phyloP scores from a whole-genome alignment of 2,888 invertebrate genomes.

The Ophion ventricosus region DNA sequence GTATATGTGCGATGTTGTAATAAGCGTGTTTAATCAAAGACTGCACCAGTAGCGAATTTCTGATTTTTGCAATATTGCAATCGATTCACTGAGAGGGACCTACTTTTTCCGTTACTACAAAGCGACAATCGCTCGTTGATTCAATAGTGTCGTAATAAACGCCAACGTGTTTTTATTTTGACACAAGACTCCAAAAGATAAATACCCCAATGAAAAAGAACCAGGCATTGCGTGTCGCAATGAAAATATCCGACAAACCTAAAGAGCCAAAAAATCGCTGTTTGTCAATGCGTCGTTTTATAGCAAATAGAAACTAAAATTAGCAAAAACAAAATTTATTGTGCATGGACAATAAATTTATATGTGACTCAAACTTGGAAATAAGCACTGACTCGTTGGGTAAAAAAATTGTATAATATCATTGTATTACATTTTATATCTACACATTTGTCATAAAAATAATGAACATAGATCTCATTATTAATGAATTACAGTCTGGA shows the following conservation, averaged over 20 bases:
- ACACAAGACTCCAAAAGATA: not conserved
- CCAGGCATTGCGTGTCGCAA: not conserved
- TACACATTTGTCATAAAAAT: not conserved
- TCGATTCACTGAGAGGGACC: conserved; percentile 58
- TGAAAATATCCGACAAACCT: not conserved
- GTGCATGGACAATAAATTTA: not conserved
- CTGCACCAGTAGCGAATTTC: conserved; percentile 65
- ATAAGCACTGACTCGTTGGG: not conserved
- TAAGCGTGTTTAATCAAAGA: conserved; percentile 47
- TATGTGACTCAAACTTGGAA: not conserved
- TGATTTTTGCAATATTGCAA: conserved; percentile 59
- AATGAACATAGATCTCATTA: not conserved
- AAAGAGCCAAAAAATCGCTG: not conserved
- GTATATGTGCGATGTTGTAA: conserved; percentile 59
- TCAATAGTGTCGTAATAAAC: conserved; percentile 8
- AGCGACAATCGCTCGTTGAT: not conserved
- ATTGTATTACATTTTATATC: not conserved
- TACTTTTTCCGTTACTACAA: conserved; percentile 57
- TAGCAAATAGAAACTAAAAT: not conserved
- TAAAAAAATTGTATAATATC: not conserved
- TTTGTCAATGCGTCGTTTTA: not conserved
- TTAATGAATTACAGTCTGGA: not conserved
- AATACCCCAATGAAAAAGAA: not conserved
- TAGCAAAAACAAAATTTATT: too few species aligned
- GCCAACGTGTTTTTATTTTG: not conserved